Evolutionary conservation across 2,797 vertebrate species (phyloP), one percentile per base, ranked within the genome.

Genomic region (Crypturellus tataupa): DNA sequence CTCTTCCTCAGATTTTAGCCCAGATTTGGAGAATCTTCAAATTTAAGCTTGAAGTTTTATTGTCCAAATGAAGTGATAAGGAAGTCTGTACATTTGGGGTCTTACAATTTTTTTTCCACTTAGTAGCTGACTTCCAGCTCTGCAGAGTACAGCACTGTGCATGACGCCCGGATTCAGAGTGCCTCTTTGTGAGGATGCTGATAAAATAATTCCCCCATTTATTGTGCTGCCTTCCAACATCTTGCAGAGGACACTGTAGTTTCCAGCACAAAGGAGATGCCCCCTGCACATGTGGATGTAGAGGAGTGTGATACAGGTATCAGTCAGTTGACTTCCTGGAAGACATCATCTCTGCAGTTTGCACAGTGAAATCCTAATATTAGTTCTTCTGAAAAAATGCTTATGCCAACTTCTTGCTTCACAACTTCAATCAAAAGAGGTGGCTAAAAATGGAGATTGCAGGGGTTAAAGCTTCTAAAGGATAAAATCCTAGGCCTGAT

Each of bases 241-340:
- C 86, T n/a, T 59, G 37, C 11, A 69, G 63, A 67, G 31, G 17
- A 79, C 21, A 15, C 21, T 39, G 6, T 3, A 69, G 21, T 49
- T 49, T n/a, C 31, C 29, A 68, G 17, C 40, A 47, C 10, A 62
- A 63, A 80, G 18, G 21, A 83, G 3, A 15, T 69, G 37, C 1
- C 24, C 18, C 1, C 0, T 3, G 2, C 20, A 12, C 29, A 15
- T 0, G 0, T 19, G 27, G 46, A 16, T 5, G 15, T 15, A 46
- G 37, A 81, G 37, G 35, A 86, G 58, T 35, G 24, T 42, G 10
- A 8, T 51, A 80, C 16, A 85, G 40, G 87, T 25, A 82, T 94
- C 78, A 88, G 42, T 85, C 46, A 71, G 27, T 49, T 71, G 27
- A 19, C 77, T 87, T 88, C 16, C 56, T 87, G 76, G 91, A 77